Evolutionary conservation across 2,888 invertebrate genomes (phyloP).

Genomic region (Eupithecia subfuscata): DNA sequence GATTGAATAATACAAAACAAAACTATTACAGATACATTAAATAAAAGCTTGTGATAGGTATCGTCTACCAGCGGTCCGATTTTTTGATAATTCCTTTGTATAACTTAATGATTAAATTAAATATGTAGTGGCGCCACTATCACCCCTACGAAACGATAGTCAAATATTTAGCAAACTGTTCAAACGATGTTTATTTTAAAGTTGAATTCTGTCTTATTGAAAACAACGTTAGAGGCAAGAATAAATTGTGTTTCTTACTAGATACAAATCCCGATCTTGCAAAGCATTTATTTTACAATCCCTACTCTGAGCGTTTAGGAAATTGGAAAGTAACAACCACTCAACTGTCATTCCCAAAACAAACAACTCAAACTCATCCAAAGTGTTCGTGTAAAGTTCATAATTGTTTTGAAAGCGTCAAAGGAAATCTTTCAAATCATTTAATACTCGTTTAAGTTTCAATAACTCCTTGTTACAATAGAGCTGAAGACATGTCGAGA

Average conservation of each 20-base stretch:
- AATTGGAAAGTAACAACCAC: slow-evolving; percentile 10
- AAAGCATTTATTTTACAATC: neutral
- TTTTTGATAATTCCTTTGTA: too few relatives aligned
- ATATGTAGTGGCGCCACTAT: too few relatives aligned
- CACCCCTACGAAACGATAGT: too few relatives aligned
- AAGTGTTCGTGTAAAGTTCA: neutral
- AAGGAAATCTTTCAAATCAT: slow-evolving; percentile 1
- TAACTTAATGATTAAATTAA: too few relatives aligned
- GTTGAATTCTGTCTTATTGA: too few relatives aligned
- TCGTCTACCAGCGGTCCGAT: too few relatives aligned
- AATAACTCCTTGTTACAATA: neutral
- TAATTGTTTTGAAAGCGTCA: slow-evolving; percentile 10
- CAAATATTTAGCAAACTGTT: too few relatives aligned
- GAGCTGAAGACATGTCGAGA: neutral
- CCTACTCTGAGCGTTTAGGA: neutral
- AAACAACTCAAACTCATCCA: slow-evolving; percentile 11
- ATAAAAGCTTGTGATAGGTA: too few relatives aligned
- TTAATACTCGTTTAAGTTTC: slow-evolving; percentile 1
- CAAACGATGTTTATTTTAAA: too few relatives aligned
- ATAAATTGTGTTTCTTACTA: neutral
- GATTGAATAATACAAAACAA: too few relatives aligned
- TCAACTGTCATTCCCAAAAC: slow-evolving; percentile 22
- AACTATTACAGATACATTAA: too few relatives aligned
- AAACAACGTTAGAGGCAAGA: too few relatives aligned
- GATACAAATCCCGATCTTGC: neutral